These are phyloP conservation scores for Hippopotamus amphibius DNA, from an alignment of 2,113 vertebrate species.

Conservation along the genomic window DNA sequence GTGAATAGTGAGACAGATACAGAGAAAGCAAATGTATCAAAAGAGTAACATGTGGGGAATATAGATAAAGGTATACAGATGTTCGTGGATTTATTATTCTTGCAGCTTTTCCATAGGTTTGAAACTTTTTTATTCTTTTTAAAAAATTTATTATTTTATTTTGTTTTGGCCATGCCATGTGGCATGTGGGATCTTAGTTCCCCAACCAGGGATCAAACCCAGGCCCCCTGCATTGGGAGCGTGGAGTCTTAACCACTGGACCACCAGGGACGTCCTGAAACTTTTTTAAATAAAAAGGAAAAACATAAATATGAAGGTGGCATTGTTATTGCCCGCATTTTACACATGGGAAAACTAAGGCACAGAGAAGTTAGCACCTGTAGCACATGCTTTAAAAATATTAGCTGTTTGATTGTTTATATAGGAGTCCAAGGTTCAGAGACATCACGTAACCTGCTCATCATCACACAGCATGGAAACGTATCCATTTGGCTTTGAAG, in stretches of 20 bases:
- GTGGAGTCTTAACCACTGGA: too few relatives aligned
- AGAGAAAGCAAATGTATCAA: not conserved
- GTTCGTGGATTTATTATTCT: not conserved
- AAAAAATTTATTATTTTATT: too few relatives aligned
- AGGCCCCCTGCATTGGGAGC: too few relatives aligned
- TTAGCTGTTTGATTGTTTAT: not conserved
- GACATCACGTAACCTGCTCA: rapidly evolving
- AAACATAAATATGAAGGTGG: not conserved
- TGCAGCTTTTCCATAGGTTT: not conserved
- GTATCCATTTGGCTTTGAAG: not conserved
- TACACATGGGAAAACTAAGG: not conserved
- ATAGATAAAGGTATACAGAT: not conserved
- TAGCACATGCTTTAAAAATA: not conserved
- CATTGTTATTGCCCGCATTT: not conserved
- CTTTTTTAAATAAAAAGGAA: not conserved
- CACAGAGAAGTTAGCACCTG: not conserved
- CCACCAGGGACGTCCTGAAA: too few relatives aligned
- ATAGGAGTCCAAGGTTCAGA: not conserved
- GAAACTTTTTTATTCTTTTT: not conserved
- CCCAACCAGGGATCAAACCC: too few relatives aligned
- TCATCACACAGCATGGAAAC: not conserved
- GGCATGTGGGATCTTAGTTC: too few relatives aligned
- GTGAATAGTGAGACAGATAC: not conserved
- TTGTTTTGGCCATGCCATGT: too few relatives aligned
- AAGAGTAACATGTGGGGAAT: not conserved